Evolutionary conservation across 2,797 vertebrate species (phyloP).

Genomic region (Rhinogobio ventralis): DNA sequence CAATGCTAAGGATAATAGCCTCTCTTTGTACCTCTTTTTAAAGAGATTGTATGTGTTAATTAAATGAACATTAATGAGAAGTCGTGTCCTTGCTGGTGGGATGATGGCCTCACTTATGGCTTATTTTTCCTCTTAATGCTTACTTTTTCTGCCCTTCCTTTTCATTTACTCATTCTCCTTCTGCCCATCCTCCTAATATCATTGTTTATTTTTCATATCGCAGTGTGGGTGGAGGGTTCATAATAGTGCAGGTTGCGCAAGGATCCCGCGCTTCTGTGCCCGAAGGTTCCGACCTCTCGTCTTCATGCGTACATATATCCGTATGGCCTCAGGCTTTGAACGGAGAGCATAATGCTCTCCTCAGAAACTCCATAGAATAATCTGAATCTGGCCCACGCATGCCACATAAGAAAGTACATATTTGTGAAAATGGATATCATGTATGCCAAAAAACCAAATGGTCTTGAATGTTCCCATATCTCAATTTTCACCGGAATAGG

Average conservation of each 20-base stretch:
- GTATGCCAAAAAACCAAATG: constrained; percentile 19
- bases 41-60: background rate
- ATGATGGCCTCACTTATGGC: background rate
- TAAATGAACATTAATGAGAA: constrained; percentile 12
- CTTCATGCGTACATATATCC: constrained; percentile 34
- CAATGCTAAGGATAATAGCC: background rate
- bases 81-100: background rate
- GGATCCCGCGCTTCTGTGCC: background rate
- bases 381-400: constrained; percentile 26
- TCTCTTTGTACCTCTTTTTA: constrained; percentile 2
- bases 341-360: constrained; percentile 19
- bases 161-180: constrained; percentile 1
- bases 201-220: constrained; percentile 22
- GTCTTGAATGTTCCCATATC: constrained; percentile 4
- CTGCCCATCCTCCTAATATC: background rate
- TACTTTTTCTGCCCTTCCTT: background rate
- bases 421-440: constrained; percentile 14
- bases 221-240: constrained; percentile 41
- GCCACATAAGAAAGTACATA: background rate
- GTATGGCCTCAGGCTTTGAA: constrained; percentile 34
- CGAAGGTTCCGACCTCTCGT: constrained; percentile 32
- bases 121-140: background rate
- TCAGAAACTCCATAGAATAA: background rate
- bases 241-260: constrained; percentile 34
- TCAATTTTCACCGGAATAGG: background rate